phyloP scores from a whole-genome alignment of 2,113 vertebrate genomes.

The Hyaena hyaena region DNA sequence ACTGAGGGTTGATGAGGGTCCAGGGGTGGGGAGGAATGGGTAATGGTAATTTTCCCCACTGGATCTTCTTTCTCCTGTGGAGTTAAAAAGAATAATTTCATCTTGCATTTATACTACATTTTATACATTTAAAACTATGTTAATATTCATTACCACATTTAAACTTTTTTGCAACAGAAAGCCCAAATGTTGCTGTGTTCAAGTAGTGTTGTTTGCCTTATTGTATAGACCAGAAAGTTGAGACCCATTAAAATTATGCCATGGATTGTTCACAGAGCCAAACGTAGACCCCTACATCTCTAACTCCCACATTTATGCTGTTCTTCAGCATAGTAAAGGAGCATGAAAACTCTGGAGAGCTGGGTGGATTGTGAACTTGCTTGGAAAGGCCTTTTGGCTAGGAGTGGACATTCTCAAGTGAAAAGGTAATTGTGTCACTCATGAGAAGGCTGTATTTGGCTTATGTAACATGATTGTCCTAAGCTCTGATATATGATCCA shows the following conservation, averaged over 20 bases:
- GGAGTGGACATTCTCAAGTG: background rate
- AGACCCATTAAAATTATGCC: background rate
- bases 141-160: background rate
- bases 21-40: too few relatives aligned
- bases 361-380: background rate
- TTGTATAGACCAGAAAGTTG: background rate
- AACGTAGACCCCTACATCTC: background rate
- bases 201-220: background rate
- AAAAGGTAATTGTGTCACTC: background rate
- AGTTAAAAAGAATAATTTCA: background rate
- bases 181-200: background rate
- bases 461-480: constrained; percentile 44
- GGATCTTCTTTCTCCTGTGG: background rate
- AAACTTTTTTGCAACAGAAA: background rate
- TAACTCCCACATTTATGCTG: background rate
- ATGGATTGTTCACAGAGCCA: background rate
- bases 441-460: constrained; percentile 37
- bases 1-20: too few relatives aligned
- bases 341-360: background rate
- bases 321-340: constrained; percentile 29
- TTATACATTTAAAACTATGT: constrained; percentile 35
- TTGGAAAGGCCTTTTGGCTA: constrained; percentile 38
- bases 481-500: constrained; percentile 65
- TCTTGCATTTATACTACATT: constrained; percentile 22
- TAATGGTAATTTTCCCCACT: background rate